These are phyloP conservation scores for Delphinapterus leucas DNA, from an alignment of 2,113 vertebrate species.

Conservation along the genomic window DNA sequence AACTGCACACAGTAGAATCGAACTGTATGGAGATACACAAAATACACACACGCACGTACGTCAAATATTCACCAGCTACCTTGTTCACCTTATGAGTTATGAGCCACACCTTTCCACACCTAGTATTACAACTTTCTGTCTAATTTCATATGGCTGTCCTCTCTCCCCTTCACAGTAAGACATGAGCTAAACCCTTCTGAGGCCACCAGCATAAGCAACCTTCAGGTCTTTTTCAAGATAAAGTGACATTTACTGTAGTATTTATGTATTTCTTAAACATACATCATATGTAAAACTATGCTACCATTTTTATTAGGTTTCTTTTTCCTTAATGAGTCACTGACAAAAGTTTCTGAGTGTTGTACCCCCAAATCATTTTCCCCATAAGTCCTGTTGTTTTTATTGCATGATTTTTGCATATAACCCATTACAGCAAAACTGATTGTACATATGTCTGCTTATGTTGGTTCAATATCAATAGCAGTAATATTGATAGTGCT, in stretches of 20 bases:
- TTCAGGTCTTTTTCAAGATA: neutral
- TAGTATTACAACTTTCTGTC: neutral
- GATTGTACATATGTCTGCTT: neutral
- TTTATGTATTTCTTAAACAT: neutral
- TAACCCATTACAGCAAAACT: neutral
- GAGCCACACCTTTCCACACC: neutral
- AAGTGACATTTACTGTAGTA: neutral
- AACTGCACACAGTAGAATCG: neutral
- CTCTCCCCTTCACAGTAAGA: neutral
- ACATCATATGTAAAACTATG: neutral
- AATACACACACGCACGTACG: neutral
- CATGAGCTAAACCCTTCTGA: neutral
- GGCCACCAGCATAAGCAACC: neutral
- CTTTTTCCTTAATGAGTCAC: neutral
- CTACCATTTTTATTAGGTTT: neutral
- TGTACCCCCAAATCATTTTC: neutral
- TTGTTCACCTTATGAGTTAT: neutral
- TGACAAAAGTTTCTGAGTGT: neutral
- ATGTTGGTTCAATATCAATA: neutral
- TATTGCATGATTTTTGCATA: neutral
- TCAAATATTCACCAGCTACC: neutral
- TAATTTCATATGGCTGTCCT: neutral
- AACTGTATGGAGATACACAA: neutral
- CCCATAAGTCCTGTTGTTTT: neutral
- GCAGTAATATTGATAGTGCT: neutral